Base-by-base conservation (phyloP, 1,140 invertebrate species). In the Eupeodes corollae region DNA sequence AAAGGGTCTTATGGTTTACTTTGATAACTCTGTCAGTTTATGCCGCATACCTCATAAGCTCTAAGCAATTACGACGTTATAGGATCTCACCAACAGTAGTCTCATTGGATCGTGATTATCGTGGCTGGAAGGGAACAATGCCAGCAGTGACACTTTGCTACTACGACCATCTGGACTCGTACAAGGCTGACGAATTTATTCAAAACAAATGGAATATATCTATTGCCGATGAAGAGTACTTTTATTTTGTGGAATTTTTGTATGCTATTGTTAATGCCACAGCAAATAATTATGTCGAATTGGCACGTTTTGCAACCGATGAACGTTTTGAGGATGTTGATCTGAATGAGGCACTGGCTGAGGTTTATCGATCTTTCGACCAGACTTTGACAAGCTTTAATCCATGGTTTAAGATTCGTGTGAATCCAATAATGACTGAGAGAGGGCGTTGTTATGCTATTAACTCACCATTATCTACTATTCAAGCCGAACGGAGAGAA, bases 61-160 rank as follows among this genome's bases (percentile, higher is more conserved):
- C 49, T 3, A 5, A 63, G 8, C 65, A 68, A 48, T 32, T 61
- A 35, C 46, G 51, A 1, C 57, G 75, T 2, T 77, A 72, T 46
- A 49, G 61, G 5, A 67, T 62, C 16, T 75, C 73, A 31, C 80
- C 80, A 1, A 78, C 76, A 1, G 80, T 83, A 2, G 78, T 80
- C 46, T 81, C 78, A 1, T 74, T 82, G 50, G 80, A 82, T 56
- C 70, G 78, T 38, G 76, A 83, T 50, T 76, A 79, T 52, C 76
- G 78, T 19, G 73, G 76, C 14, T 83, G 80, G 80, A 78, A 79
- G 49, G 76, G 79, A 14, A 74, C 77, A 0, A 73, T 79, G 57
- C 79, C 79, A 6, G 71, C 78, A 0, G 69, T 78, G 6, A 78
- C 79, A 0, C 47, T 76, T 8, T 76, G 74, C 51, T 74, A 74